These are phyloP conservation scores for Drosophila emarginata DNA, from an alignment of 2,888 invertebrate species.

Conservation along the genomic window DNA sequence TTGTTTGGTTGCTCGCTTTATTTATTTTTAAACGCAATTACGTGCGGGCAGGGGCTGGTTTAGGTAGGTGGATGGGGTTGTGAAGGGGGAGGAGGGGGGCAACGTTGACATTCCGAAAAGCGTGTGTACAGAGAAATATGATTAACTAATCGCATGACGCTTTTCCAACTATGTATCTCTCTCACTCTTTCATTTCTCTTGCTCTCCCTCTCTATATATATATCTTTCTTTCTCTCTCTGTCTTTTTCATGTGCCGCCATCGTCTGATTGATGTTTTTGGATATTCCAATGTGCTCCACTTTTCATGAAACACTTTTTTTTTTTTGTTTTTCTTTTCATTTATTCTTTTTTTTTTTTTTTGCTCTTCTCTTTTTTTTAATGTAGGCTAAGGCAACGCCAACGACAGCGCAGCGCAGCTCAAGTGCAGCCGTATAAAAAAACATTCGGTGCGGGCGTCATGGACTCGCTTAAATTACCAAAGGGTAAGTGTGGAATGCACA, in stretches of 20 bases:
- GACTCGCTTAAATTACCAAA: constrained; percentile 82
- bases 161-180: constrained; percentile 31
- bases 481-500: constrained; percentile 61
- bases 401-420: constrained; percentile 50
- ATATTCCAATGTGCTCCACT: constrained; percentile 26
- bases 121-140: constrained; percentile 55
- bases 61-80: constrained; percentile 1
- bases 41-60: constrained; percentile 37
- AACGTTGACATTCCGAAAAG: constrained; percentile 54
- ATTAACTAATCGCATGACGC: constrained; percentile 61
- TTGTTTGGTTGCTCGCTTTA: constrained; percentile 36
- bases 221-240: constrained; percentile 25
- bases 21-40: constrained; percentile 76
- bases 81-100: too few species aligned
- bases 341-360: too few species aligned
- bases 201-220: constrained; percentile 23
- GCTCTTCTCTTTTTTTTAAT: constrained; percentile 17
- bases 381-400: constrained; percentile 63
- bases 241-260: constrained; percentile 51
- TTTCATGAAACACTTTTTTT: constrained; percentile 40
- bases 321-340: too few species aligned
- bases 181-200: constrained; percentile 27
- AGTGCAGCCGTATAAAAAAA: constrained; percentile 66
- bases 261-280: constrained; percentile 67
- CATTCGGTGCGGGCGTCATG: constrained; percentile 66